Conservation (phyloP, 1,140 invertebrate species). For the Cheumatopsyche charites region DNA sequence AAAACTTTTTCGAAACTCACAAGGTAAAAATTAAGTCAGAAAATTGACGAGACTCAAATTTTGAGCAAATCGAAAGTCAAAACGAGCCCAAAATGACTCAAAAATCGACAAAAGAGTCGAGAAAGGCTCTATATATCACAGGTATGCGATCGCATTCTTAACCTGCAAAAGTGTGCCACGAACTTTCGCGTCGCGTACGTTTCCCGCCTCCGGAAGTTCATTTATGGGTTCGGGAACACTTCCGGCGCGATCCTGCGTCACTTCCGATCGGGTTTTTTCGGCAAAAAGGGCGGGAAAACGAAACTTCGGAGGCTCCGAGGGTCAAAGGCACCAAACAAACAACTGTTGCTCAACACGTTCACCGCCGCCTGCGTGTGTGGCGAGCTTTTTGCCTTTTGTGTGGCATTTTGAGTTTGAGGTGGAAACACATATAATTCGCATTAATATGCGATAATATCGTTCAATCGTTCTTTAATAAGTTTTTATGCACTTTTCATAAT, state of each 20-base stretch:
- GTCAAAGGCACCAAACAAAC: slow-evolving; percentile 16
- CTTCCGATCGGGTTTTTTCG: not conserved
- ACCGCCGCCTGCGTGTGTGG: not conserved
- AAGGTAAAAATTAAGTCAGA: too few species aligned
- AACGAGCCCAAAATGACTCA: not conserved
- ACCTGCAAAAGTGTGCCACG: slow-evolving; percentile 37
- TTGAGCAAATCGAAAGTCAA: not conserved
- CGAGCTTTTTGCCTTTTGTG: not conserved
- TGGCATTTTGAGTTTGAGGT: too few species aligned
- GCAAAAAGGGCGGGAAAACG: not conserved
- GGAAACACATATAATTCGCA: too few species aligned
- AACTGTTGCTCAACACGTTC: slow-evolving; percentile 37
- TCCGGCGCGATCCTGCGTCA: too few species aligned
- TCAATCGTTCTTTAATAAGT: too few species aligned
- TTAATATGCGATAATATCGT: too few species aligned
- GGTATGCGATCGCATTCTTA: slow-evolving; percentile 45
- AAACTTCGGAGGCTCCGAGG: not conserved
- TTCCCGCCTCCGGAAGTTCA: not conserved
- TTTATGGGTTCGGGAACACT: too few species aligned
- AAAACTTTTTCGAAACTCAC: not conserved
- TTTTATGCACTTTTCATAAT: too few species aligned
- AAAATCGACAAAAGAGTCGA: not conserved
- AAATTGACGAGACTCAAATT: not conserved
- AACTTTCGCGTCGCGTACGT: not conserved
- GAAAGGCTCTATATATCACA: slow-evolving; percentile 14